These are phyloP conservation scores for Atopsyche davidsoni DNA, from an alignment of 1,140 invertebrate genomes.

Conservation along the genomic window DNA sequence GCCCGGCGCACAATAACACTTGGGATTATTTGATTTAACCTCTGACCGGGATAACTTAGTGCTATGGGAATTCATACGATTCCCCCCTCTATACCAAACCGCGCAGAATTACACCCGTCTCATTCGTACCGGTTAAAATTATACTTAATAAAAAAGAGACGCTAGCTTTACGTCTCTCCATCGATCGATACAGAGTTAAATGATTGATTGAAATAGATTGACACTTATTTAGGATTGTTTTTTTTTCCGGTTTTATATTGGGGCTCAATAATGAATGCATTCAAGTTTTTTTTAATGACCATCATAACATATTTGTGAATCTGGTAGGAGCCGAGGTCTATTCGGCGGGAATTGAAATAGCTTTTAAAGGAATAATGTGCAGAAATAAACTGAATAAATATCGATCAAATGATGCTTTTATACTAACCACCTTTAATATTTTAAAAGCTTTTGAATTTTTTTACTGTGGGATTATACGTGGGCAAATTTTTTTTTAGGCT, in stretches of 20 bases:
- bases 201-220: slow-evolving; percentile 30
- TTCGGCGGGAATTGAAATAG: too few relatives aligned
- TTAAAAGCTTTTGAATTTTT: too few relatives aligned
- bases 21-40: slow-evolving; percentile 29
- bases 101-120: slow-evolving; percentile 1
- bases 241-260: slow-evolving; percentile 18
- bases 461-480: slow-evolving; percentile 1
- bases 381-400: too few relatives aligned
- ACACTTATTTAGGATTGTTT: slow-evolving; percentile 25
- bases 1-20: slow-evolving; percentile 21
- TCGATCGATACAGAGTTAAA: slow-evolving; percentile 11
- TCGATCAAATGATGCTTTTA: too few relatives aligned
- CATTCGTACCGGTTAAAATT: slow-evolving; percentile 2
- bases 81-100: neutral
- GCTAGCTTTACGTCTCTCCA: neutral
- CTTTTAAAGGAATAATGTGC: too few relatives aligned
- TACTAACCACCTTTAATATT: too few relatives aligned
- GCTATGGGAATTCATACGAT: slow-evolving; percentile 22
- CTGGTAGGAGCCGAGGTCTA: neutral
- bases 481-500: slow-evolving; percentile 21
- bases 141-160: slow-evolving; percentile 3
- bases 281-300: slow-evolving; percentile 24
- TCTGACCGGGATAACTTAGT: slow-evolving; percentile 14
- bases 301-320: neutral
- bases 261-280: slow-evolving; percentile 16